Base-by-base conservation (phyloP, 2,888 invertebrate genomes). In the Melanchra persicariae region DNA sequence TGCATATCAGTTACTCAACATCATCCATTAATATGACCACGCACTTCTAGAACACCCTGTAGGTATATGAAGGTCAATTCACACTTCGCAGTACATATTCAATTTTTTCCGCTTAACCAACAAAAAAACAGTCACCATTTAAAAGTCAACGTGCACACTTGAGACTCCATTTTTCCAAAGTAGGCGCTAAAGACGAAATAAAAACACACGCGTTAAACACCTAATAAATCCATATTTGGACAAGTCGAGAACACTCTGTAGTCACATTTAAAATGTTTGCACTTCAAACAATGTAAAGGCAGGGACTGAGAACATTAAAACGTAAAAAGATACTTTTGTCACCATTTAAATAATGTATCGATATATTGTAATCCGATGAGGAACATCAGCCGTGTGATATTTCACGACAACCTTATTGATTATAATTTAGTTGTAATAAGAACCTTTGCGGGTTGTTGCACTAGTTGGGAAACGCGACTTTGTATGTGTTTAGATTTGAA, bases 261-360 rank as follows among this genome's bases (percentile, higher is more conserved):
- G 59, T 60, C 63, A 57, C 26, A 65, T 66, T 76, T 70, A 77
- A 76, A 76, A 72, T 84, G 79, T 87, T 85, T 86, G 83, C 83
- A 86, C 80, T 81, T 88, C 81, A 85, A 87, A 89, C 88, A 86
- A 84, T 88, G 87, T 88, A 85, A 84, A 86, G 74, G 80, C 72
- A 69, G 81, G 80, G 75, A 85, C 85, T 54, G n/a, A 83, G 68
- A 79, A 81, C 65, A 85, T 88, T 76, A 85, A 87, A 86, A 87
- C 77, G 81, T 85, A 87, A 87, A 87, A 78, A 81, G 75, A 87
- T 83, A 84, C 83, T 84, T 85, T 77, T 74, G 70, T 52, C 47
- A 58, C 69, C 75, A 79, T 77, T 80, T 76, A 77, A 81, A 83
- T 79, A 82, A 77, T 72, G 77, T 85, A 74, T 83, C 81, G 77